These are phyloP conservation scores for Amazona guildingii DNA, from an alignment of 2,113 vertebrate species.

Conservation along the genomic window DNA sequence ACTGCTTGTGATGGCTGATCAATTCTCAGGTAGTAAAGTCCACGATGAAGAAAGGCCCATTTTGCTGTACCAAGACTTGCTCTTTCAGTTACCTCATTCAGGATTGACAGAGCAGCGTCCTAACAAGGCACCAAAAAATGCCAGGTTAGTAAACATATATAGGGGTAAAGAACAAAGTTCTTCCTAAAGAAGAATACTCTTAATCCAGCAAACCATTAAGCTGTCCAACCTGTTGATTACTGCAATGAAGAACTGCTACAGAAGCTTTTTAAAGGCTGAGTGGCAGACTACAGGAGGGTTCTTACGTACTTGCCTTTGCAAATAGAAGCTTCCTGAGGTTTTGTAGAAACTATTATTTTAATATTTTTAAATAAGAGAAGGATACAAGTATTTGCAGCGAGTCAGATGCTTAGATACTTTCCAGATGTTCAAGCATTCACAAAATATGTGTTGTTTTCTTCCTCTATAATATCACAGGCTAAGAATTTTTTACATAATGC, in stretches of 20 bases:
- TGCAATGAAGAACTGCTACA: not conserved
- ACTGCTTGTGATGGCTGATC: constrained; percentile 86
- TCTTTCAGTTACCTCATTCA: constrained; percentile 86
- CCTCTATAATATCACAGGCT: not conserved
- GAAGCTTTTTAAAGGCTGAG: not conserved
- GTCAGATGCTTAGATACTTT: not conserved
- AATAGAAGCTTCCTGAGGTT: not conserved
- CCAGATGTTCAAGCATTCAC: not conserved
- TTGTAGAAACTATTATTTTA: not conserved
- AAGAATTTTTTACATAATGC: not conserved
- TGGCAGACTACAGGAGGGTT: not conserved
- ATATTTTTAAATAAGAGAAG: not conserved
- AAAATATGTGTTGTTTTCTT: not conserved
- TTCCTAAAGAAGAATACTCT: not conserved
- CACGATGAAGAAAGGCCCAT: constrained; percentile 96
- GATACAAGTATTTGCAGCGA: not conserved
- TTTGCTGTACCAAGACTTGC: constrained; percentile 87
- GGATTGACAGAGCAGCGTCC: constrained; percentile 85
- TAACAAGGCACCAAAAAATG: constrained; percentile 54
- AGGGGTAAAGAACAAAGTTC: not conserved
- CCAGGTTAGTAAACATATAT: not conserved
- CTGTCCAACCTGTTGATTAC: not conserved
- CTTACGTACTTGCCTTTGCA: not conserved
- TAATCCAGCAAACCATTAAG: not conserved
- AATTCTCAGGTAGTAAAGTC: constrained; percentile 88